Evolutionary conservation across 2,888 invertebrate genomes (phyloP), one percentile per base, ranked within the genome.

Genomic region (Ophonus ardosiacus): DNA sequence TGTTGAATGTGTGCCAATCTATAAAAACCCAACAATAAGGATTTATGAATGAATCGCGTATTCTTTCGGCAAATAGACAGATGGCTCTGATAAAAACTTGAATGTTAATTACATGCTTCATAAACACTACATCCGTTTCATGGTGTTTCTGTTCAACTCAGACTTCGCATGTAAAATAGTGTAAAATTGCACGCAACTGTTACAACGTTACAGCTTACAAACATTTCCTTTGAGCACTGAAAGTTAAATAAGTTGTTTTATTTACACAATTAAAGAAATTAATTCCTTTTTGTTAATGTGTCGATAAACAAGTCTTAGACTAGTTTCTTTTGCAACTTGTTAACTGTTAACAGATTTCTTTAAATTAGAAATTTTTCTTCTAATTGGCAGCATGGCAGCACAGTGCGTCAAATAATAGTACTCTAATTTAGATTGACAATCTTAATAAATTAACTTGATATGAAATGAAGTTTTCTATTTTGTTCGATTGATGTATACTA

Each of bases 61-160:
- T 63, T 63, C 7, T 13, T 15, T 63, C 10, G 24, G 17, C 7
- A 21, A 63, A 63, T 24, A 8, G 63, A 21, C 13, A 21, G 24
- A 63, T 63, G 18, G 10, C 18, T 21, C 4, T 63, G 18, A 63
- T 21, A 63, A 63, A 63, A 63, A 8, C 24, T 51, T 43, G 40
- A 51, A 18, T 74, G 51, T 74, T 38, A 74, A 74, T 74, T 74
- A 74, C 17, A 43, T 21, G 40, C 74, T 74, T 21, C 56, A 74
- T 74, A 56, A 74, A 74, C 43, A 43, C 4, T 17, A 74, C 56
- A 74, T 74, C 74, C 74, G 74, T 17, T 21, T 74, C 21, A 43
- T 15, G 18, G 6, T 63, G 21, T 51, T 5, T n/a, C 17, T 21
- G 51, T 56, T 21, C 56, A 74, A 74, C 71, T 71, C 6, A 71